phyloP scores from a whole-genome alignment of 53 echinoderm and acorn worm species.

The Echinometra lucunter region DNA sequence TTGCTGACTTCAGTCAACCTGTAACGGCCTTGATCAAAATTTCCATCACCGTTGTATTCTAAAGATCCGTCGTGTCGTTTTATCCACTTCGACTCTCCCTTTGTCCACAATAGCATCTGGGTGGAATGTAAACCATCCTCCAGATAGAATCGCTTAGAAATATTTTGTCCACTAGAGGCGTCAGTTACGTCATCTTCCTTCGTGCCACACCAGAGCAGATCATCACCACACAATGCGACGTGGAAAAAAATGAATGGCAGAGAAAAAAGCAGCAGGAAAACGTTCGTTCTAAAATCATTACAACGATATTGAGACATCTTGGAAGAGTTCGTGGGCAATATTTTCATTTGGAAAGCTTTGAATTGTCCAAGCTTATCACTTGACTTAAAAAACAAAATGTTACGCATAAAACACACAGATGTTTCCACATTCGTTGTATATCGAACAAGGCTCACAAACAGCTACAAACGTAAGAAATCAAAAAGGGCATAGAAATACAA shows the following conservation, averaged over 20 bases:
- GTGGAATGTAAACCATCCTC: background rate
- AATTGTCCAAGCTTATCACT: no score
- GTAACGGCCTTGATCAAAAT: background rate
- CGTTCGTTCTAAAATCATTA: background rate
- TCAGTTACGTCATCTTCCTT: background rate
- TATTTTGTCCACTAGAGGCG: background rate
- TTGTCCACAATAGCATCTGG: conserved; percentile 4
- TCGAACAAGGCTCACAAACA: no score
- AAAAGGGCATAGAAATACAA: no score
- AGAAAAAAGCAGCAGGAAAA: background rate
- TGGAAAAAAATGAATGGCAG: background rate
- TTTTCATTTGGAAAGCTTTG: background rate
- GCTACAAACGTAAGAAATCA: no score
- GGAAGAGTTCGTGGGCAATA: background rate
- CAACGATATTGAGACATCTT: background rate
- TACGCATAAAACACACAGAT: background rate
- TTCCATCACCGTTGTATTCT: background rate
- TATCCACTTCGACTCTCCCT: background rate
- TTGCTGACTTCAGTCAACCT: background rate
- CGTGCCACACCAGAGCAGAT: background rate
- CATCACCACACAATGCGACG: background rate
- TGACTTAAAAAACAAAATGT: background rate
- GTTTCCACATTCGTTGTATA: no score
- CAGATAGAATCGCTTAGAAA: background rate
- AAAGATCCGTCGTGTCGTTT: background rate